Conservation (phyloP, 2,797 vertebrate genomes). For the Ispidina lecontei region DNA sequence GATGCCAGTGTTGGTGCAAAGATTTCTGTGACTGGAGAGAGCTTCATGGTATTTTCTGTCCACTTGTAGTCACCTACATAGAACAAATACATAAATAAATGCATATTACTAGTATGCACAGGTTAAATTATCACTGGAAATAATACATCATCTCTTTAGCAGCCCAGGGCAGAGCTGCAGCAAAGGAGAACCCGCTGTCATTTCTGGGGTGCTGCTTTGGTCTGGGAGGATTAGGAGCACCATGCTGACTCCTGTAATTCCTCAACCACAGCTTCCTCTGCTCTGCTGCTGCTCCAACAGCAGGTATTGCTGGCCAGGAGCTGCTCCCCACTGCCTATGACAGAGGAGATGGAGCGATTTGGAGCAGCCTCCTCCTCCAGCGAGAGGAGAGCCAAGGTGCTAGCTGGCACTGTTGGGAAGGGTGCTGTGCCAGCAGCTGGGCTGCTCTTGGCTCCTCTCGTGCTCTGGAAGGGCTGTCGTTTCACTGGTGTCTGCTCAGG, state of each 20-base stretch:
- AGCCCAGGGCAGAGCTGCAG: neutral
- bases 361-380: neutral
- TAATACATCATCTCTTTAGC: too few species aligned
- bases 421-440: neutral
- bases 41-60: neutral
- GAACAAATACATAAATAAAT: neutral
- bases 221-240: neutral
- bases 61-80: accelerated
- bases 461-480: neutral
- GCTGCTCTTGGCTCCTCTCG: neutral
- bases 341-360: neutral
- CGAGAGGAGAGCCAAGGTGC: neutral
- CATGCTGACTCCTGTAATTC: neutral
- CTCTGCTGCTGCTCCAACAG: accelerated
- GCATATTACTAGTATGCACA: accelerated
- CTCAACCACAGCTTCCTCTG: neutral
- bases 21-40: neutral
- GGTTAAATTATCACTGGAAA: neutral
- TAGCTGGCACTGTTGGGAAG: neutral
- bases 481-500: neutral
- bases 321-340: neutral
- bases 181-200: neutral
- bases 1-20: neutral
- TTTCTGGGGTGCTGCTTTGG: neutral
- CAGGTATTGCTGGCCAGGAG: neutral